Base-by-base conservation (phyloP, 2,888 invertebrate species). In the Strigamia transsilvanica region DNA sequence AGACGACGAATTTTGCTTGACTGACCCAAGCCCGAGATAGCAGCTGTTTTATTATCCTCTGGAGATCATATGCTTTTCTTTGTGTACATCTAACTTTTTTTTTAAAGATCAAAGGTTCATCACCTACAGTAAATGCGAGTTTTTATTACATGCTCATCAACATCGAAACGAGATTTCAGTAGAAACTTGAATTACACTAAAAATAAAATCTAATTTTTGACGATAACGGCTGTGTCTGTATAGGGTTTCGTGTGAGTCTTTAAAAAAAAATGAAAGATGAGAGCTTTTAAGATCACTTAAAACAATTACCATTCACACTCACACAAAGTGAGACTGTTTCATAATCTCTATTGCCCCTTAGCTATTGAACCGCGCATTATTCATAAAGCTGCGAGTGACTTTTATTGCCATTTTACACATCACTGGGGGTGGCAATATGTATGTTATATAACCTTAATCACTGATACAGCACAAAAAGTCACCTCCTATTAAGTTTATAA, bases 301-400 rank as follows among this genome's bases (percentile, higher is more conserved):
- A 66, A 66, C 61, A n/a, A 66, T 66, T 66, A 66, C 61, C 21
- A 66, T 18, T 66, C 61, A 23, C 23, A 23, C 23, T 18, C 27
- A 27, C 27, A 27, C 27, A 27, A 27, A 66, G 23, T 66, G 61
- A 61, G 9, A 5, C 61, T 66, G 7, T 7, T 66, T 6, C 61
- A 21, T 66, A 66, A 23, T 23, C 23, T 66, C 21, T 23, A 12
- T n/a, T 66, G 61, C 61, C 61, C 23, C 61, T 27, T 21, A 23
- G 61, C 61, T 66, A 12, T 66, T 66, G 61, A 66, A 66, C 61
- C 18, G 18, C 18, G 61, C 61, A 66, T 66, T 66, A 23, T 66
- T n/a, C 61, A 66, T 66, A 66, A 66, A 66, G 61, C 61, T 66
- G 61, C 23, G 61, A 66, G 61, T 66, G 61, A 66, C 61, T 66